A percentile compares a stretch with the other conserved stretches of the same genome.
phyloP scores from a whole-genome alignment of 2,888 invertebrate species.

The Drymonia ruficornis region DNA sequence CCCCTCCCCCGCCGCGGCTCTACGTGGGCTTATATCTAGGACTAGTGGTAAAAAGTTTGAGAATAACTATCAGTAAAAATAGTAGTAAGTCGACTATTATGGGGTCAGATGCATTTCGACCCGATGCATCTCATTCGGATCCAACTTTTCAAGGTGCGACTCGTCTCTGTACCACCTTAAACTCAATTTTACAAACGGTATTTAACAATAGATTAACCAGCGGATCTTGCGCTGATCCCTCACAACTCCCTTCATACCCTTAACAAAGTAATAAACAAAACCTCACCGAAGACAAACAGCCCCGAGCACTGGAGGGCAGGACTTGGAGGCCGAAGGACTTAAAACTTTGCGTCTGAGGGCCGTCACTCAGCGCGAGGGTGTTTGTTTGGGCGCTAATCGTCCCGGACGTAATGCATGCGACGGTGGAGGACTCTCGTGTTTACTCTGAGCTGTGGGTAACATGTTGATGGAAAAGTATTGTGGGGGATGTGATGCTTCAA shows the following conservation, averaged over 20 bases:
- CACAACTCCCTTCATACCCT: background rate
- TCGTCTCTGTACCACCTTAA: no score
- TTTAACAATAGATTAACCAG: background rate
- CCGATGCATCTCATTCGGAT: no score
- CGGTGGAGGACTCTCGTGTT: background rate
- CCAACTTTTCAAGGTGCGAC: no score
- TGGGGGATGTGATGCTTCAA: background rate
- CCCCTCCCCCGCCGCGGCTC: conserved; percentile 3
- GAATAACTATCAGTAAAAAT: no score
- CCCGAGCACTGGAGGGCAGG: background rate
- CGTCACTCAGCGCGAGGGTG: conserved; percentile 10
- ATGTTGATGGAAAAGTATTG: background rate
- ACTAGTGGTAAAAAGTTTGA: background rate
- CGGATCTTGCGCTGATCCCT: background rate
- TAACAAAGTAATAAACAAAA: conserved; percentile 7
- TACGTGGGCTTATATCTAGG: background rate
- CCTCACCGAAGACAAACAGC: conserved; percentile 3
- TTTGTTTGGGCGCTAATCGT: conserved; percentile 24
- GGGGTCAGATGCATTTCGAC: no score
- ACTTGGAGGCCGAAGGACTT: conserved; percentile 11
- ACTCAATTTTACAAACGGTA: no score
- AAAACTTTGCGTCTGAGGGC: conserved; percentile 8
- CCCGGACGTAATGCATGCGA: conserved; percentile 9
- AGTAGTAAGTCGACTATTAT: no score
- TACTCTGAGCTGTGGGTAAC: background rate